Evolutionary conservation across 1,140 invertebrate species (phyloP).

Genomic region (Brachionus rubens): DNA sequence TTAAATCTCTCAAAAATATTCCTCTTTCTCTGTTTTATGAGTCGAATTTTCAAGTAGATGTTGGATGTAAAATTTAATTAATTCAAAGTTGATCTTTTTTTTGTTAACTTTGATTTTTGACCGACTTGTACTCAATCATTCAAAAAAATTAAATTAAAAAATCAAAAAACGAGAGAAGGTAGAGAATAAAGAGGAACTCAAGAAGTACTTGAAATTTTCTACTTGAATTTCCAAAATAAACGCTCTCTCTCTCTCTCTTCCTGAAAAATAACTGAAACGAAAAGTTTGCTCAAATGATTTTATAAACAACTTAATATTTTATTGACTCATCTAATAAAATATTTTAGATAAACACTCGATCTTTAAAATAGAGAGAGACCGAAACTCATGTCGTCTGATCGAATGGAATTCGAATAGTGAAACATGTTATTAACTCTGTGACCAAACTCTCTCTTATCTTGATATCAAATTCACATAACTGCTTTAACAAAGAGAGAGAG

Average conservation of each 20-base stretch:
- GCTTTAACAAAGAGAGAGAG: no score
- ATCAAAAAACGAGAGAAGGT: not conserved
- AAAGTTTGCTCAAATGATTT: slow-evolving; percentile 41
- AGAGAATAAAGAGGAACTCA: no score
- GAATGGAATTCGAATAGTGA: not conserved
- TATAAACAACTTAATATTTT: slow-evolving; percentile 31
- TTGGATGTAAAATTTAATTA: slow-evolving; percentile 13
- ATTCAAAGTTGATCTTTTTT: slow-evolving; percentile 1
- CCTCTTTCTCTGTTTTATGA: no score
- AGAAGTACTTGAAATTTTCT: not conserved
- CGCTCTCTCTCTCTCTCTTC: no score
- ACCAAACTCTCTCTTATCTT: not conserved
- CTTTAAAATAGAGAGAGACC: not conserved
- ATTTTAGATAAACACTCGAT: slow-evolving; percentile 13
- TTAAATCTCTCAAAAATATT: no score
- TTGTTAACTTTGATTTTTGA: not conserved
- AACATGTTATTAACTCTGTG: slow-evolving; percentile 39
- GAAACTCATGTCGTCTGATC: not conserved
- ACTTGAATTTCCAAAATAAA: no score
- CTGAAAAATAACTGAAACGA: not conserved
- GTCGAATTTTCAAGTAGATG: no score
- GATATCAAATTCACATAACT: not conserved
- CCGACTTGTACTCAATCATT: not conserved
- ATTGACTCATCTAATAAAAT: slow-evolving; percentile 11
- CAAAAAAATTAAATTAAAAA: slow-evolving; percentile 40